Evolutionary conservation across 1,140 invertebrate species (phyloP).

Genomic region (Trichonephila inaurata): DNA sequence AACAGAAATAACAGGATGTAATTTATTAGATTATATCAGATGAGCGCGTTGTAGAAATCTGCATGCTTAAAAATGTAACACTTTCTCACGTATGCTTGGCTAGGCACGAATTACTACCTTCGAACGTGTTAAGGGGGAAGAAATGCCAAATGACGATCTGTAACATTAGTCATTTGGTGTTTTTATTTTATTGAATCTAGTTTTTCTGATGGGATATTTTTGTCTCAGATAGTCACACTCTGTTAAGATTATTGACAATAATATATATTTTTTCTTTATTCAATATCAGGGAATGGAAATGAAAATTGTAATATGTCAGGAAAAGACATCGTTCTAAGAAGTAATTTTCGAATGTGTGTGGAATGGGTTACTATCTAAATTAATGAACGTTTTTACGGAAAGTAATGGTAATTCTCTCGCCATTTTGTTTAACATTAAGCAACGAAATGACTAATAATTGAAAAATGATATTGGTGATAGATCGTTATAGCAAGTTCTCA

Average conservation of each 20-base stretch:
- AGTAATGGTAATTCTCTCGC: neutral
- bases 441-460: neutral
- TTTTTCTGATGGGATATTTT: slow-evolving; percentile 2
- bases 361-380: neutral
- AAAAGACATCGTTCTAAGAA: neutral
- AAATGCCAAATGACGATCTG: neutral
- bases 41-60: neutral
- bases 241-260: slow-evolving; percentile 12
- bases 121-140: neutral
- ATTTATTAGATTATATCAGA: slow-evolving; percentile 29
- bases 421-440: neutral
- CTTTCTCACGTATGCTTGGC: slow-evolving; percentile 21
- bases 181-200: neutral
- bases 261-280: neutral
- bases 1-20: slow-evolving; percentile 17
- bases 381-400: neutral
- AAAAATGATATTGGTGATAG: neutral
- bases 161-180: neutral
- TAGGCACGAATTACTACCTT: slow-evolving; percentile 16
- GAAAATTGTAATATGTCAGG: neutral
- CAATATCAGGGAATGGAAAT: neutral
- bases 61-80: slow-evolving; percentile 30
- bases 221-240: slow-evolving; percentile 8
- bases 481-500: neutral
- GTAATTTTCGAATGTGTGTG: neutral